A percentile compares a stretch with the other conserved stretches of the same genome.
Conservation (phyloP, 2,113 vertebrate species). For the Gorsachius goisagi region DNA sequence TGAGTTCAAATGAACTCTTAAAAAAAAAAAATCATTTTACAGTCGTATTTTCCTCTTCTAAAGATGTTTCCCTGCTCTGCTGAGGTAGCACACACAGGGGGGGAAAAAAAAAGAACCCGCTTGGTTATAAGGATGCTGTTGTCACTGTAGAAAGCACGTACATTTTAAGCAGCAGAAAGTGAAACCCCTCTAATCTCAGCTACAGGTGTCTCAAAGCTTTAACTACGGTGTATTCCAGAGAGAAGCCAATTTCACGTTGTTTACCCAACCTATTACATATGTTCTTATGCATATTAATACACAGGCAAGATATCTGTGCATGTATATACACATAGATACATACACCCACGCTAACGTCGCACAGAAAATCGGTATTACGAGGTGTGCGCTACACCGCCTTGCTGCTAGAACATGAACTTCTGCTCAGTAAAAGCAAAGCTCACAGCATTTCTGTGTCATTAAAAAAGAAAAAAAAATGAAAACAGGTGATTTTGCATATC, state of each 20-base stretch:
- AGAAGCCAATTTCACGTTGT: background rate
- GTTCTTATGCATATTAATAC: background rate
- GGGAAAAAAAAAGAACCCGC: background rate
- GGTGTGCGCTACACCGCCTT: background rate
- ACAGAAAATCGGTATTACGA: background rate
- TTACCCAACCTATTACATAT: background rate
- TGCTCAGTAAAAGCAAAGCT: background rate
- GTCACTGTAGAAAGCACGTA: background rate
- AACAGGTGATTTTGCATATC: background rate
- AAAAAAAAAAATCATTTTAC: slow-evolving; percentile 12
- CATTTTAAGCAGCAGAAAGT: background rate
- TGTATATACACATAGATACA: background rate
- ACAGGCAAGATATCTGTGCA: background rate
- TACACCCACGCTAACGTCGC: background rate
- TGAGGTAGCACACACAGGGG: background rate
- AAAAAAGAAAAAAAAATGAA: background rate
- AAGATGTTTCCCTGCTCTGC: background rate
- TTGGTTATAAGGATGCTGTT: background rate
- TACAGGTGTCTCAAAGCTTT: background rate
- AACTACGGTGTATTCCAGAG: background rate
- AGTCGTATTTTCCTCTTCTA: slow-evolving; percentile 1
- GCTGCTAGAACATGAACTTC: background rate
- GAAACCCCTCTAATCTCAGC: background rate
- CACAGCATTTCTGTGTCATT: background rate
- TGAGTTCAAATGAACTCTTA: slow-evolving; percentile 26